Percentiles rank a stretch among this genome's conserved stretches.
Evolutionary conservation across 2,888 invertebrate genomes (phyloP).

Genomic region (Pedicia rivosa): DNA sequence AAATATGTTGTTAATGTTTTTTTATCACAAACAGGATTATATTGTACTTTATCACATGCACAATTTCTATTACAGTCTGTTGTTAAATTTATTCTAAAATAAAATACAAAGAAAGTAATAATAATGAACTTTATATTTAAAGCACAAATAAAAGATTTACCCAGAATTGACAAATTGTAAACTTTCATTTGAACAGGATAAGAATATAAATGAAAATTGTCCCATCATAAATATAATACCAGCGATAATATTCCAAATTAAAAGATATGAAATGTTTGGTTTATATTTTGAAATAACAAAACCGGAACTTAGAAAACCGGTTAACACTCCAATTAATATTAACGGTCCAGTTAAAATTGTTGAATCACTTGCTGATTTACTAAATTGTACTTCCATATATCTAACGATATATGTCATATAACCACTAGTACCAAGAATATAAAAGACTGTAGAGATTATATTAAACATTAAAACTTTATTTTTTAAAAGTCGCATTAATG

Average conservation of each 20-base stretch:
- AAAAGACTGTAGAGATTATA: slow-evolving; percentile 46
- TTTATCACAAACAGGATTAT: slow-evolving; percentile 46
- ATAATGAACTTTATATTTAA: slow-evolving; percentile 1
- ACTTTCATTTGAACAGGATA: slow-evolving; percentile 34
- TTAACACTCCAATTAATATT: slow-evolving; percentile 40
- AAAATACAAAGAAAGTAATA: slow-evolving; percentile 7
- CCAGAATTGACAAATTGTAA: background rate
- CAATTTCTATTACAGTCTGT: slow-evolving; percentile 41
- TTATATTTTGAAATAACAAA: slow-evolving; percentile 41
- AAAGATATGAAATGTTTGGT: slow-evolving; percentile 37
- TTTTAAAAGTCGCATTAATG: slow-evolving; percentile 39
- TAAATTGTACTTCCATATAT: slow-evolving; percentile 59
- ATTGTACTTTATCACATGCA: slow-evolving; percentile 39
- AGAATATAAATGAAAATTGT: slow-evolving; percentile 36
- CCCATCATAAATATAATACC: slow-evolving; percentile 37
- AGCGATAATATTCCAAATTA: slow-evolving; percentile 45
- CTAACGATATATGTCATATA: slow-evolving; percentile 58
- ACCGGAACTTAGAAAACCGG: slow-evolving; percentile 42
- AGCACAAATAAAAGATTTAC: too few species aligned
- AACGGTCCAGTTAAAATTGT: slow-evolving; percentile 47
- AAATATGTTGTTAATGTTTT: slow-evolving; percentile 41
- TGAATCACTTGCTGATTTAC: slow-evolving; percentile 44
- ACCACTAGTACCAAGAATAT: slow-evolving; percentile 42
- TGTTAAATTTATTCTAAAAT: slow-evolving; percentile 37
- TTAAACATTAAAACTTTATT: slow-evolving; percentile 51